Evolutionary conservation across 2,797 vertebrate species (phyloP), one percentile per base, ranked within the genome.

Genomic region (Telmatherina bonti): DNA sequence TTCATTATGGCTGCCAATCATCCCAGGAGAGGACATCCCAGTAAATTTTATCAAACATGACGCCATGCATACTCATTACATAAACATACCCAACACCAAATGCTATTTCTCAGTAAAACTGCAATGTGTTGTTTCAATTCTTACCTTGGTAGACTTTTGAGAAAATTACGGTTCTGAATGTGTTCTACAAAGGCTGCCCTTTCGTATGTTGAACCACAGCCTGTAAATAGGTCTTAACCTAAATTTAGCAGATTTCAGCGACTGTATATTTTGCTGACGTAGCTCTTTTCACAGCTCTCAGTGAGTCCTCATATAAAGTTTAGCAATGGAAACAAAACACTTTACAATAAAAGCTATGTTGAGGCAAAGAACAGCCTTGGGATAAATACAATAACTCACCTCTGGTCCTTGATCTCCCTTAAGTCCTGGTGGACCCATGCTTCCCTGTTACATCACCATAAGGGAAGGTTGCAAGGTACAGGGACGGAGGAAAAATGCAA

Each of bases 321-420:
- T 2, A 13, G 24, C 51, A 68, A 16, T 35, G 7, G 35, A 36
- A 30, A 51, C 24, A 51, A 10, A 20, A 70, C 29, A 59, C 2
- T 2, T 43, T 9, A 54, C 24, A 3, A 1, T 76, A 55, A 54
- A 35, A 80, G 26, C 15, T 33, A 5, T 22, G 49, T 27, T 45
- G 35, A 55, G 38, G 16, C 16, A 30, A 49, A 72, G 5, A 60
- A 60, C 24, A 62, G 52, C 62, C 26, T 55, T 22, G 20, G 76
- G 35, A 59, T 67, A 64, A 80, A 79, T 62, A 62, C 20, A 68
- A 29, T 65, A 31, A 54, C 85, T 74, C 91, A 97, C 97, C 94
- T 94, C 91, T 81, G 88, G 74, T 83, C 97, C 98, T 85, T 93
- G 94, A 85, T 90, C 93, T 91, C 97, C 98, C 74, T 35, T 84